These are phyloP conservation scores for Merodon equestris DNA, from an alignment of 2,888 invertebrate genomes.

Conservation along the genomic window DNA sequence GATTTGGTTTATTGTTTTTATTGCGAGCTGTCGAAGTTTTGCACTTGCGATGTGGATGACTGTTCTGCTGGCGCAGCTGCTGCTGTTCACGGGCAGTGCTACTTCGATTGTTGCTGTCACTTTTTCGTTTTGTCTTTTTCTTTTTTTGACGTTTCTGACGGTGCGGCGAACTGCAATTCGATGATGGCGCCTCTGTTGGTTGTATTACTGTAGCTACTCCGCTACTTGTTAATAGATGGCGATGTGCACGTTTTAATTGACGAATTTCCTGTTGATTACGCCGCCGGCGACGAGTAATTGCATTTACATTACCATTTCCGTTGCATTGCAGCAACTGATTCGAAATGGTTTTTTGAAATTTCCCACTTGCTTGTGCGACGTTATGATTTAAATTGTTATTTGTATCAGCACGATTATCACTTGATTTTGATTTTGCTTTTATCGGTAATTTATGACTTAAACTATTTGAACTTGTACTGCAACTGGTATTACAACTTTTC, in stretches of 20 bases:
- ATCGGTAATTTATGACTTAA: slow-evolving; percentile 43
- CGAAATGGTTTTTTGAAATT: neutral
- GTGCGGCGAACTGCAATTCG: slow-evolving; percentile 44
- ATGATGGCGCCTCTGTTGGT: slow-evolving; percentile 46
- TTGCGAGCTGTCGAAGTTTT: slow-evolving; percentile 55
- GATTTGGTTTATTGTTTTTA: slow-evolving; percentile 53
- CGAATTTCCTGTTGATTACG: slow-evolving; percentile 74
- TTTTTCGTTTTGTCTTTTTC: slow-evolving; percentile 70
- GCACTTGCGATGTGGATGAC: slow-evolving; percentile 60
- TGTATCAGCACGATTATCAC: slow-evolving; percentile 39
- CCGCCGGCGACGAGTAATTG: slow-evolving; percentile 70
- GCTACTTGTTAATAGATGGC: slow-evolving; percentile 77
- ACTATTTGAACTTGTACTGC: slow-evolving; percentile 54
- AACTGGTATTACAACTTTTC: slow-evolving; percentile 51
- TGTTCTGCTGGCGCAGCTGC: slow-evolving; percentile 61
- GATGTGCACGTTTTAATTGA: slow-evolving; percentile 77
- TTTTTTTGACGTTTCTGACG: slow-evolving; percentile 65
- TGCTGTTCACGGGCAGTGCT: slow-evolving; percentile 41
- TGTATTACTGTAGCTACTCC: slow-evolving; percentile 69
- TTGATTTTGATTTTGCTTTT: slow-evolving; percentile 36
- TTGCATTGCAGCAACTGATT: slow-evolving; percentile 21
- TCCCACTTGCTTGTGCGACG: slow-evolving; percentile 6
- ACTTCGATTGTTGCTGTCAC: slow-evolving; percentile 45
- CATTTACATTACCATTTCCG: slow-evolving; percentile 39
- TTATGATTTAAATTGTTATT: slow-evolving; percentile 37